A percentile compares a stretch with the other conserved stretches of the same genome.
These are phyloP conservation scores for Nesometra sesokonis DNA, from an alignment of 35 echinoderm and acorn worm species.

Conservation along the genomic window DNA sequence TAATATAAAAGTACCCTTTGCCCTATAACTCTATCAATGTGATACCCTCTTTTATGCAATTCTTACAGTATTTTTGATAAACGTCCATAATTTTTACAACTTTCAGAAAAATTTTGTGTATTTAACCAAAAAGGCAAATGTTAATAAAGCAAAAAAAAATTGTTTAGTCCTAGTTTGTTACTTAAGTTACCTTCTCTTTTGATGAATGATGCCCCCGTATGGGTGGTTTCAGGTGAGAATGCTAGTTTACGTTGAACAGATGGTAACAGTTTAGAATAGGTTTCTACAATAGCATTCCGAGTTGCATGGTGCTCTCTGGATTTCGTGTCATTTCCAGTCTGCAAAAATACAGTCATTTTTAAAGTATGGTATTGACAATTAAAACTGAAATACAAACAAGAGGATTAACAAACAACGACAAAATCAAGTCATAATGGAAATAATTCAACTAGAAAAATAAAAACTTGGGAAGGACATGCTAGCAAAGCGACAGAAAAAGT, in stretches of 20 bases:
- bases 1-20: no score
- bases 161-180: no score
- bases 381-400: no score
- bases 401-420: background rate
- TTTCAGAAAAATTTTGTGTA: no score
- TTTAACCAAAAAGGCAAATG: no score
- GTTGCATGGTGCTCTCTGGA: conserved; percentile 55
- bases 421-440: background rate
- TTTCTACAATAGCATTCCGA: conserved; percentile 75
- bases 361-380: background rate
- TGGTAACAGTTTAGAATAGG: conserved; percentile 70
- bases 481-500: no score
- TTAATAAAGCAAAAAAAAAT: no score
- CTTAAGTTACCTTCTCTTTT: conserved; percentile 51
- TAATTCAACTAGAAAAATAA: no score
- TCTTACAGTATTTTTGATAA: background rate
- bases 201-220: conserved; percentile 26
- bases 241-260: conserved; percentile 76
- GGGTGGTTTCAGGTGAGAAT: conserved; percentile 49
- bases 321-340: conserved; percentile 46
- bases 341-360: background rate
- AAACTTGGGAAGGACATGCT: no score
- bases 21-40: no score
- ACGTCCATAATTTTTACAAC: no score
- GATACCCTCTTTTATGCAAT: no score